Evolutionary conservation across 2,113 vertebrate genomes (phyloP).

Genomic region (Scalopus aquaticus): DNA sequence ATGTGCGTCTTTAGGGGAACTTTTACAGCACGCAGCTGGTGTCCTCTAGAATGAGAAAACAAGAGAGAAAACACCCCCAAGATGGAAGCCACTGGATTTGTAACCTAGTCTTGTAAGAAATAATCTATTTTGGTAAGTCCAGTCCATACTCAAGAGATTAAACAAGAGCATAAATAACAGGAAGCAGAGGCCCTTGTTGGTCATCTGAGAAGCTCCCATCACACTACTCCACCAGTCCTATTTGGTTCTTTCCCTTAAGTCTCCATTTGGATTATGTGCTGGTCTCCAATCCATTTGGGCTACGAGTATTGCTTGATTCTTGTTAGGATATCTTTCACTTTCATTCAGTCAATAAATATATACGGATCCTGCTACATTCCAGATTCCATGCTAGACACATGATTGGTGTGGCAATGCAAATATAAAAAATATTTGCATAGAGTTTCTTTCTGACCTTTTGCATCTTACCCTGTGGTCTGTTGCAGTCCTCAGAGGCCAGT

Average conservation of each 20-base stretch:
- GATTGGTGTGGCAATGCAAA: not conserved
- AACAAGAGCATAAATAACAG: not conserved
- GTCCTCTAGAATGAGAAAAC: not conserved
- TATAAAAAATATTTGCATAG: not conserved
- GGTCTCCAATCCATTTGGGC: not conserved
- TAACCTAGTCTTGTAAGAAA: not conserved
- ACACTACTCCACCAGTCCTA: too few species aligned
- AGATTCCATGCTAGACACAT: not conserved
- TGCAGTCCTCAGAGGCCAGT: not conserved
- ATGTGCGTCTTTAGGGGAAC: too few species aligned
- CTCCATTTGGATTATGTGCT: not conserved
- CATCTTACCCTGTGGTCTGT: not conserved
- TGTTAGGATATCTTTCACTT: not conserved
- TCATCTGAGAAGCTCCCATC: not conserved
- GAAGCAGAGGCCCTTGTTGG: not conserved
- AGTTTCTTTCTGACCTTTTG: not conserved
- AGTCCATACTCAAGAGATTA: not conserved
- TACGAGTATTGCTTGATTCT: not conserved
- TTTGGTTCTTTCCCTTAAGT: not conserved
- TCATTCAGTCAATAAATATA: not conserved
- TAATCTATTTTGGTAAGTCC: not conserved
- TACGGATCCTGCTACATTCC: not conserved
- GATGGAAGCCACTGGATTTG: not conserved
- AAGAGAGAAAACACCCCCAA: not conserved
- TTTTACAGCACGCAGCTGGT: not conserved